Base-by-base conservation (phyloP, 2,888 invertebrate species). In the Ornithoptera priamus region DNA sequence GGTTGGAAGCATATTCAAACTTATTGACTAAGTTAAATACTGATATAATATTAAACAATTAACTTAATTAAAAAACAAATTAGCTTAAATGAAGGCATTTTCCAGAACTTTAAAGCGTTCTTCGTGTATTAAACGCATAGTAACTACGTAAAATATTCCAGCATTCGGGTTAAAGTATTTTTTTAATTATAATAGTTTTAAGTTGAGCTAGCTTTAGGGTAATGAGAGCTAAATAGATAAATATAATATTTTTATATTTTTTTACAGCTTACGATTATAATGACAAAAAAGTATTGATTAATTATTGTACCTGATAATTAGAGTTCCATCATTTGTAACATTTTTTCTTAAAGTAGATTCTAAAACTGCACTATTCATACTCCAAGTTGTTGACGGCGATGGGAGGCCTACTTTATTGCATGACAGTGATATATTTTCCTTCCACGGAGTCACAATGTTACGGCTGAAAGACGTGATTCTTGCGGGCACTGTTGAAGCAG, bases 391-490 rank as follows among this genome's bases (percentile, higher is more conserved):
- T 0, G 95, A 94, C 0, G 97, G 97, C 3, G 94, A 92, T 0
- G 98, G 97, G 1, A 96, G 93, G 3, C 98, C 98, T 0, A 98
- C 97, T 83, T 96, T 95, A 76, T 95, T 95, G 81, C 98, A 98
- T 0, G 96, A 95, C 53, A 98, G 87, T 42, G 95, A 95, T 56
- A 98, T 94, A 78, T 97, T 96, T 82, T 96, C 96, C 80, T 97
- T 97, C 97, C 98, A 98, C 1, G 97, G 97, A 7, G 95, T 96
- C 42, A 96, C 94, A 74, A 96, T 94, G 76, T 94, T 94, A 73
- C 95, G 94, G 76, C 97, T 97, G 87, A 98, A 98, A 64, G 97
- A 97, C 4, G 97, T 96, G 83, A 98, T 97, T 85, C 95, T 94
- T 56, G 98, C 98, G 61, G 97, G 96, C 70, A 97, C 97, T 94